Evolutionary conservation across 2,113 vertebrate genomes (phyloP).

Genomic region (Rousettus leschenaultii): DNA sequence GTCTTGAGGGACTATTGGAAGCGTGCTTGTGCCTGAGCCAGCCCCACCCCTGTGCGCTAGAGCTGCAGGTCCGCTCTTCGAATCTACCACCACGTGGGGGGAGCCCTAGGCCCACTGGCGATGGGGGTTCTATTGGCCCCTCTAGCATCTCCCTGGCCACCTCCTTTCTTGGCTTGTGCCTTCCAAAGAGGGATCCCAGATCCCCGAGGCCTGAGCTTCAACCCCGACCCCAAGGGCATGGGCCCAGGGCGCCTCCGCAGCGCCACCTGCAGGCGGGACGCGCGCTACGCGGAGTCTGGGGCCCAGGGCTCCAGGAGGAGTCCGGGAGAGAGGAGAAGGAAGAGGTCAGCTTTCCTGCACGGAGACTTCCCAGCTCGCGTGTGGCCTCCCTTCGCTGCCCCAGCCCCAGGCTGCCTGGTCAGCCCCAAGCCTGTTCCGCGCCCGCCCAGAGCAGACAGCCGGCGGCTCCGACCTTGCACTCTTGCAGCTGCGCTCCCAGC

Average conservation of each 20-base stretch:
- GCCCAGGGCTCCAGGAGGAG: not conserved
- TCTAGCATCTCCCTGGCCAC: not conserved
- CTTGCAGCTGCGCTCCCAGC: not conserved
- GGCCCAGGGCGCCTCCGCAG: conserved; percentile 17
- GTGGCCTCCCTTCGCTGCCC: not conserved
- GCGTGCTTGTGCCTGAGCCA: not conserved
- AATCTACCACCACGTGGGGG: not conserved
- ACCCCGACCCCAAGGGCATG: not conserved
- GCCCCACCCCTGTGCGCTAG: not conserved
- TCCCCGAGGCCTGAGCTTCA: not conserved
- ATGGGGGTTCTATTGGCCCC: not conserved
- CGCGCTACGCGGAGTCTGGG: not conserved
- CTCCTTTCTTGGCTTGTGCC: not conserved
- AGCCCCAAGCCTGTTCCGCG: not conserved
- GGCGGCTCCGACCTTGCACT: not conserved
- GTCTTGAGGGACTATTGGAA: not conserved
- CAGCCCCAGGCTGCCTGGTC: not conserved
- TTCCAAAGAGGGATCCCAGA: not conserved
- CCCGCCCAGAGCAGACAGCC: not conserved
- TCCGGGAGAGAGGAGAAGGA: not conserved
- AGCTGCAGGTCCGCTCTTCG: not conserved
- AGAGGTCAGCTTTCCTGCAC: not conserved
- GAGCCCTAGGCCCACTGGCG: not conserved
- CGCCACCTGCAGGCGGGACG: conserved; percentile 54
- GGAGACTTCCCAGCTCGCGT: not conserved